A percentile compares a stretch with the other conserved stretches of the same genome.
These are phyloP conservation scores for Spea bombifrons DNA, from an alignment of 2,113 vertebrate species.

Conservation along the genomic window DNA sequence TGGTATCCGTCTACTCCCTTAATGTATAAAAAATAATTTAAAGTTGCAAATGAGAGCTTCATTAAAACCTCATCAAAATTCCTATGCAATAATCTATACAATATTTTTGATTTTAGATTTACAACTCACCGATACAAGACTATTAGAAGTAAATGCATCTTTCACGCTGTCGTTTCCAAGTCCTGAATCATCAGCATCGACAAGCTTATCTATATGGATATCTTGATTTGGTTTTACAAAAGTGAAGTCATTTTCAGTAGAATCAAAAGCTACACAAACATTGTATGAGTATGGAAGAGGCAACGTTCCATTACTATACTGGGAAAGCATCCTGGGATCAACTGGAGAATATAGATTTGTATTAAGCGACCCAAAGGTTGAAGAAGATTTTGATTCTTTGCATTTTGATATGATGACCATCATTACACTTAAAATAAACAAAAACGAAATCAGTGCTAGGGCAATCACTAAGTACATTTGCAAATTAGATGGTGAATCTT, in stretches of 20 bases:
- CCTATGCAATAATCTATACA: no score
- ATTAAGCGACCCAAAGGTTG: neutral
- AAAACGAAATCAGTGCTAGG: conserved; percentile 42
- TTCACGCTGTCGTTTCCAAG: neutral
- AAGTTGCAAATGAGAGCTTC: no score
- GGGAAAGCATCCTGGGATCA: conserved; percentile 17
- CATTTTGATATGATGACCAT: conserved; percentile 26
- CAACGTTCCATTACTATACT: conserved; percentile 4
- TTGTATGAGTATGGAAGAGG: conserved; percentile 10
- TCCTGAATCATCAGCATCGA: conserved; percentile 3
- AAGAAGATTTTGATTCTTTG: conserved; percentile 10
- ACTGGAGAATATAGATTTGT: conserved; percentile 26
- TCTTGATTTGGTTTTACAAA: conserved; percentile 2
- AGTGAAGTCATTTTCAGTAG: conserved; percentile 19
- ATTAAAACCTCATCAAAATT: no score
- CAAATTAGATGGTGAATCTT: neutral
- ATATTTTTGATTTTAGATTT: no score
- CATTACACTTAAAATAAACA: conserved; percentile 19
- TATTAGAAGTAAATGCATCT: neutral
- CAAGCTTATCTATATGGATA: conserved; percentile 18
- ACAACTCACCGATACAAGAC: neutral
- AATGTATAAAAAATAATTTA: no score
- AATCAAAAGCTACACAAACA: conserved; percentile 23
- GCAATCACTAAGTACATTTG: conserved; percentile 16
- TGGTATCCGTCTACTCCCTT: no score